These are phyloP conservation scores for Lucilia sericata DNA, from an alignment of 1,140 invertebrate species.

Conservation along the genomic window DNA sequence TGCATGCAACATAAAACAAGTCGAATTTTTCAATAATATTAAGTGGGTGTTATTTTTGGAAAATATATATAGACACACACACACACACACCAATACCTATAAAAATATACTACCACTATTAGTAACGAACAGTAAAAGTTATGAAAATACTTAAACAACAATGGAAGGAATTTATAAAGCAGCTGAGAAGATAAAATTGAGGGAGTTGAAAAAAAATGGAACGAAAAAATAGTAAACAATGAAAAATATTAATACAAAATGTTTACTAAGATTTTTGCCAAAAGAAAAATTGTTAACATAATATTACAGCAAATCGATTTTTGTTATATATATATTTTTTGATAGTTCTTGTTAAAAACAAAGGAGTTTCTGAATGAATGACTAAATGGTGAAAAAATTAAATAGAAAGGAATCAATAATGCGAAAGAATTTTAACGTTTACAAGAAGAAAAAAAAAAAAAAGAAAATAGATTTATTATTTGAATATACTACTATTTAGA, in stretches of 20 bases:
- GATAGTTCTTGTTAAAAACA: too few relatives aligned
- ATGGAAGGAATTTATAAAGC: not conserved
- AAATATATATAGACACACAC: not conserved
- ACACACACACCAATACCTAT: not conserved
- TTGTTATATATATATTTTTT: not conserved
- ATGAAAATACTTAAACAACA: not conserved
- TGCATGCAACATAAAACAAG: slow-evolving; percentile 16
- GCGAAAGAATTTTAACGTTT: too few relatives aligned
- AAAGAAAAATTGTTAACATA: slow-evolving; percentile 4
- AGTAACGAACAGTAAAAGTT: not conserved
- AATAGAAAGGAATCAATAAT: too few relatives aligned
- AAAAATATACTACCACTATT: not conserved
- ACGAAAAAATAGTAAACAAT: slow-evolving; percentile 7
- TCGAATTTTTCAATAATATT: slow-evolving; percentile 36
- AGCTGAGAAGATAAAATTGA: not conserved
- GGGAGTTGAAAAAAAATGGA: not conserved
- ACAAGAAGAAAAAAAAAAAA: too few relatives aligned
- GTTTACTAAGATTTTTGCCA: not conserved
- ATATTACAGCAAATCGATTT: slow-evolving; percentile 12
- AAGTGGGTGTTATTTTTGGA: slow-evolving; percentile 29
- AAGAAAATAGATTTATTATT: too few relatives aligned
- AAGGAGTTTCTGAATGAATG: too few relatives aligned
- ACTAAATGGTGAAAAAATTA: too few relatives aligned
- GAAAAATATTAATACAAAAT: slow-evolving; percentile 19
- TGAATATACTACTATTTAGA: too few relatives aligned